phyloP scores from a whole-genome alignment of 2,888 invertebrate species.

The Laothoe populi region DNA sequence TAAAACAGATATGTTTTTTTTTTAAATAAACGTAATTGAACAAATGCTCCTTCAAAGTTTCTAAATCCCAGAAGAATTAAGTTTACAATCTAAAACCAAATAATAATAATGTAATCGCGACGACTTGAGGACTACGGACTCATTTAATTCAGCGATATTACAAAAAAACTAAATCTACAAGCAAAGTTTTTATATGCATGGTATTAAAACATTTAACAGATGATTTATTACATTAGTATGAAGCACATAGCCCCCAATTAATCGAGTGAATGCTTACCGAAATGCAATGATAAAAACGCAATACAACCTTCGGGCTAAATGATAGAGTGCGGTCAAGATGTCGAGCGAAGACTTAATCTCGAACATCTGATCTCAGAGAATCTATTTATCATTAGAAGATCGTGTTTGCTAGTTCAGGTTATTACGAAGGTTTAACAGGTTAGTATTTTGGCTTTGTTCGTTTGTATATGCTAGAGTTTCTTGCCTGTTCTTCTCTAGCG shows the following conservation, averaged over 20 bases:
- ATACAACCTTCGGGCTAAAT: slow-evolving; percentile 35
- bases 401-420: slow-evolving; percentile 30
- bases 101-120: not conserved
- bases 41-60: too few relatives aligned
- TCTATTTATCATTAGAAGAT: slow-evolving; percentile 38
- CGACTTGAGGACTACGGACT: not conserved
- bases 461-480: not conserved
- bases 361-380: slow-evolving; percentile 25
- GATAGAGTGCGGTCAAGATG: slow-evolving; percentile 27
- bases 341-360: slow-evolving; percentile 24
- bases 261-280: slow-evolving; percentile 31
- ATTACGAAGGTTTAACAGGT: slow-evolving; percentile 35
- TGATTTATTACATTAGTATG: slow-evolving; percentile 12
- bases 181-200: not conserved
- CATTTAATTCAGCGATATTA: not conserved
- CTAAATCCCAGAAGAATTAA: not conserved
- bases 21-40: too few relatives aligned
- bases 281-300: slow-evolving; percentile 29
- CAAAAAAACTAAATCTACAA: not conserved
- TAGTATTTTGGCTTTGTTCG: not conserved
- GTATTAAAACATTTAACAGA: not conserved
- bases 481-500: too few relatives aligned
- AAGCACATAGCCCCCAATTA: slow-evolving; percentile 33
- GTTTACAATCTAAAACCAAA: not conserved
- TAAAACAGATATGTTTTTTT: too few relatives aligned